These are phyloP conservation scores for Pseudopodoces humilis DNA, from an alignment of 2,113 vertebrate species.

Conservation along the genomic window DNA sequence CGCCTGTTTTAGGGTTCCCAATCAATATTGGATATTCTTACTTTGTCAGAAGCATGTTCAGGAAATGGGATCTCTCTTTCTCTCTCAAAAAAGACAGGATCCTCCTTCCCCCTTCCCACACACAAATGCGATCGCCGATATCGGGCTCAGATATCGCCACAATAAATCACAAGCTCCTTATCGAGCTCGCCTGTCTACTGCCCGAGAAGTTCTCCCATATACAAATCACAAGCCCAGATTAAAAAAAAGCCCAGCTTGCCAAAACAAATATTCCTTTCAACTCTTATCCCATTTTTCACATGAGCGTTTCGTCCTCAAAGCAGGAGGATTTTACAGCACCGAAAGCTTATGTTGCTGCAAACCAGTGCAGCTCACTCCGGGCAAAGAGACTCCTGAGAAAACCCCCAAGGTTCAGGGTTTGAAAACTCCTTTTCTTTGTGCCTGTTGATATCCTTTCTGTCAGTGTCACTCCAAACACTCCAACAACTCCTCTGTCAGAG, in stretches of 20 bases:
- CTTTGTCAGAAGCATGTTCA: slow-evolving; percentile 13
- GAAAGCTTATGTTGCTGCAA: background rate
- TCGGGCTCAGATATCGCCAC: background rate
- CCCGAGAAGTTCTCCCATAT: slow-evolving; percentile 25
- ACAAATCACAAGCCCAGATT: slow-evolving; percentile 36
- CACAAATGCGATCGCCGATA: background rate
- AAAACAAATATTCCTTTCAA: slow-evolving; percentile 55
- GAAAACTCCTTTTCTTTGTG: background rate
- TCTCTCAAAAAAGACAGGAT: background rate
- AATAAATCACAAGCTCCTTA: slow-evolving; percentile 36
- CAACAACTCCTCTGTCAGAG: background rate
- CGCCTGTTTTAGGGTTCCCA: slow-evolving; percentile 12
- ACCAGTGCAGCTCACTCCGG: accelerated
- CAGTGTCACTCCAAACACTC: background rate
- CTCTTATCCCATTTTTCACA: slow-evolving; percentile 21
- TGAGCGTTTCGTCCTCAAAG: background rate
- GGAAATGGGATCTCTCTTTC: slow-evolving; percentile 50
- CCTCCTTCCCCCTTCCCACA: slow-evolving; percentile 15
- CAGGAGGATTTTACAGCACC: background rate
- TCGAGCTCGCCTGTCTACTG: background rate
- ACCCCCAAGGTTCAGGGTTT: background rate
- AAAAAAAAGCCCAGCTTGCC: background rate
- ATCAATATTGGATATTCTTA: slow-evolving; percentile 32
- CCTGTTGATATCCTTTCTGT: background rate
- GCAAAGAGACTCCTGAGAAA: background rate